Conservation (phyloP, 2,888 invertebrate species). For the Folsomia manolachei region DNA sequence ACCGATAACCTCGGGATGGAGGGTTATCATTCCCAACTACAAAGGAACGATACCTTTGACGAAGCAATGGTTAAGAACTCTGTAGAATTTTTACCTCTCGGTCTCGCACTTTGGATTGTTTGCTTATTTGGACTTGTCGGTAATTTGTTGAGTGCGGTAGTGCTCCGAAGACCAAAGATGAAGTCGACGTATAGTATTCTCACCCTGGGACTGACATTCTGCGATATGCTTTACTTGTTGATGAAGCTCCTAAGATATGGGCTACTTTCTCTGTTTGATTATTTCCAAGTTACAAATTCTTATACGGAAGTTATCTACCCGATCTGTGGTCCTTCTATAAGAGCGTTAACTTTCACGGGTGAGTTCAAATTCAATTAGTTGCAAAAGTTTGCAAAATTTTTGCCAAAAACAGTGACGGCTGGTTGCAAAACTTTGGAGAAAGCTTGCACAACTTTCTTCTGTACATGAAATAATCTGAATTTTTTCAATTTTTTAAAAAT, state of each 20-base stretch:
- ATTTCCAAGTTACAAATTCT: slow-evolving; percentile 25
- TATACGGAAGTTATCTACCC: slow-evolving; percentile 43
- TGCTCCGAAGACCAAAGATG: slow-evolving; percentile 35
- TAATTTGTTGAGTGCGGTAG: slow-evolving; percentile 32
- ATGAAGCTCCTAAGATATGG: slow-evolving; percentile 39
- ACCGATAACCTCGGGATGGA: too few species aligned
- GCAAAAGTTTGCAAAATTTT: too few species aligned
- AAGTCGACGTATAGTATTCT: slow-evolving; percentile 39
- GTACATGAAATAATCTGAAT: background rate
- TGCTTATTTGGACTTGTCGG: slow-evolving; percentile 37
- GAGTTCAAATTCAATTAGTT: background rate
- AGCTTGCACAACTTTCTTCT: background rate
- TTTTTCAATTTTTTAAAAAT: slow-evolving; percentile 2
- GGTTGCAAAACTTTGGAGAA: too few species aligned
- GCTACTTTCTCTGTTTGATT: slow-evolving; percentile 33
- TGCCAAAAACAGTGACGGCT: too few species aligned
- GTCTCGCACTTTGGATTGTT: slow-evolving; percentile 25
- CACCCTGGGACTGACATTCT: slow-evolving; percentile 37
- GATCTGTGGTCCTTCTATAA: slow-evolving; percentile 33
- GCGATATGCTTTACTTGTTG: slow-evolving; percentile 36
- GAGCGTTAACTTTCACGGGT: slow-evolving; percentile 42
- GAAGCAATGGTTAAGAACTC: slow-evolving; percentile 19
- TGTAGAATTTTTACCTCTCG: slow-evolving; percentile 38
- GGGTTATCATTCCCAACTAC: too few species aligned
- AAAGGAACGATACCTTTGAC: background rate